Evolutionary conservation across 2,113 vertebrate species (phyloP).

Genomic region (Phalacrocorax carbo): DNA sequence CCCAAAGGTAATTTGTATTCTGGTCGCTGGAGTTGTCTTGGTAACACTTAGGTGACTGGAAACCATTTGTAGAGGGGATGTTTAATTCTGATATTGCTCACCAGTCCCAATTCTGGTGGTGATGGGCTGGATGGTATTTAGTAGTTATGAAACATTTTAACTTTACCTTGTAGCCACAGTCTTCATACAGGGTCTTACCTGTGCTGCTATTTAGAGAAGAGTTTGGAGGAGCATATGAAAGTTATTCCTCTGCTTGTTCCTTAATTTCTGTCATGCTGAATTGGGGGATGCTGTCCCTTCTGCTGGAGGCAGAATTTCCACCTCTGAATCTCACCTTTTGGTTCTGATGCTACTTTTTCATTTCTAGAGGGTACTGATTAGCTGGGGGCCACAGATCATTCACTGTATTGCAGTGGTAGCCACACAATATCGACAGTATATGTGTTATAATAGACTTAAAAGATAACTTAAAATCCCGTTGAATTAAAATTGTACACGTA

Average conservation of each 20-base stretch:
- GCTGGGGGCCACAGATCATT: background rate
- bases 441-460: background rate
- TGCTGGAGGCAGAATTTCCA: background rate
- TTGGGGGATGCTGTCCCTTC: background rate
- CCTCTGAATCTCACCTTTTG: background rate
- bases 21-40: conserved; percentile 83
- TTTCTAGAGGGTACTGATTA: background rate
- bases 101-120: conserved; percentile 72
- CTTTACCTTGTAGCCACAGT: background rate
- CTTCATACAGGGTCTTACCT: background rate
- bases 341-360: background rate
- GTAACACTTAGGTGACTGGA: conserved; percentile 88
- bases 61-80: conserved; percentile 84
- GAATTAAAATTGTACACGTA: background rate
- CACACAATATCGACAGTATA: fast-evolving
- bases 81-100: conserved; percentile 71
- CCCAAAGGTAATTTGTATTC: conserved; percentile 87
- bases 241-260: background rate
- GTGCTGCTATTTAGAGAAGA: background rate
- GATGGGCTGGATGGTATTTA: conserved; percentile 49
- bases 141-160: conserved; percentile 65
- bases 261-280: background rate
- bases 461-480: background rate
- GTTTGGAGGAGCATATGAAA: background rate
- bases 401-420: background rate